Conservation (phyloP, 2,113 vertebrate species). For the Salvelinus namaycush region DNA sequence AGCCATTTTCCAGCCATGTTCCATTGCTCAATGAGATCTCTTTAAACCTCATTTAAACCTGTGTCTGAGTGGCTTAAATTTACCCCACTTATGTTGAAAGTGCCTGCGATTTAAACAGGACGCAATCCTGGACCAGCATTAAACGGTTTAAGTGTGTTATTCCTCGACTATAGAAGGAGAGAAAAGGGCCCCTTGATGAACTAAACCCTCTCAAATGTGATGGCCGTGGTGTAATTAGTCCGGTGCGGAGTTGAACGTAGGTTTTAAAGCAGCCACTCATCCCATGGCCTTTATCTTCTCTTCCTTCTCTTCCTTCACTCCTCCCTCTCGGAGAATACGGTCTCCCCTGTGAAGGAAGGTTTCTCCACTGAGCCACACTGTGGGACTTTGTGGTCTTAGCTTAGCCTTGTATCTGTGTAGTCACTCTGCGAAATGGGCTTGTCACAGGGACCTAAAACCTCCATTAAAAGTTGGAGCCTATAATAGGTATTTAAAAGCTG, state of each 20-base stretch:
- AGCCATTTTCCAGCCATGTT: conserved; percentile 65
- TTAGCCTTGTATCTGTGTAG: conserved; percentile 80
- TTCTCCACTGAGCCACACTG: conserved; percentile 65
- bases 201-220: conserved; percentile 81
- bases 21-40: conserved; percentile 77
- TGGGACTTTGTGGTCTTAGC: conserved; percentile 72
- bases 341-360: conserved; percentile 70
- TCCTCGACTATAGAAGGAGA: conserved; percentile 70
- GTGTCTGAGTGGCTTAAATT: conserved; percentile 77
- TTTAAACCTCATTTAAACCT: conserved; percentile 71
- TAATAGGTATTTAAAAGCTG: conserved; percentile 86
- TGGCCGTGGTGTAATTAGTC: conserved; percentile 78
- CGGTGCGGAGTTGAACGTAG: conserved; percentile 71
- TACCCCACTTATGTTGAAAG: conserved; percentile 71
- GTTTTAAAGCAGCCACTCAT: conserved; percentile 79
- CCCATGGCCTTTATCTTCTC: conserved; percentile 78
- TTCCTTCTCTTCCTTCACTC: conserved; percentile 51
- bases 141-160: conserved; percentile 81
- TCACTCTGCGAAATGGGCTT: conserved; percentile 79
- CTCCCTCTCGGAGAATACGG: conserved; percentile 75
- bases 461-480: conserved; percentile 82
- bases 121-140: conserved; percentile 74
- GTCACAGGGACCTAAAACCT: conserved; percentile 82
- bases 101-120: conserved; percentile 68
- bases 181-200: conserved; percentile 77